phyloP scores from a whole-genome alignment of 2,888 invertebrate genomes.

The Arrhopalites spinosus region DNA sequence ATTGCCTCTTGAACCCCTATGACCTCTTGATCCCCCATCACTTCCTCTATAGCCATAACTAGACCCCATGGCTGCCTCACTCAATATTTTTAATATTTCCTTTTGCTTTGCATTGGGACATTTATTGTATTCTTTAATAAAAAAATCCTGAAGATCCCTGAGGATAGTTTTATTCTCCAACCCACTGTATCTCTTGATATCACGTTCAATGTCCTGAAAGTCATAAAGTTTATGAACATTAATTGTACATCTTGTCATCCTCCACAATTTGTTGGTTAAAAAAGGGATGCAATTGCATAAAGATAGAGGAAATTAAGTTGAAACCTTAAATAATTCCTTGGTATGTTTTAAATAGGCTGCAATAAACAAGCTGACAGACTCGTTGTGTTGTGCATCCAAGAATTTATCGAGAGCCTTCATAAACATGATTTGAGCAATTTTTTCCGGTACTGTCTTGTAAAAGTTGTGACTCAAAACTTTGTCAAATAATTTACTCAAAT shows the following conservation, averaged over 20 bases:
- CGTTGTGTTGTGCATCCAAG: constrained; percentile 3
- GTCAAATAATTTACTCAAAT: not conserved
- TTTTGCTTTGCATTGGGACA: not conserved
- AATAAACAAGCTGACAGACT: not conserved
- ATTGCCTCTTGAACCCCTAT: not conserved
- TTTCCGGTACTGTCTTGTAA: not conserved
- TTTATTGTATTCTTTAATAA: not conserved
- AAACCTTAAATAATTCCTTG: constrained; percentile 4
- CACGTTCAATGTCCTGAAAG: not conserved
- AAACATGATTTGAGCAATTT: not conserved
- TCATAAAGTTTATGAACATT: not conserved
- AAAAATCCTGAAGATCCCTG: not conserved
- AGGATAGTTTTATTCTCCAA: not conserved
- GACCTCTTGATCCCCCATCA: not conserved
- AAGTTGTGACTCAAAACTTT: not conserved
- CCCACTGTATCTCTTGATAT: not conserved
- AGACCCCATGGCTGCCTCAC: not conserved
- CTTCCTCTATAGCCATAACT: not conserved
- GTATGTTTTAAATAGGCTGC: not conserved
- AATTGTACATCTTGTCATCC: not conserved
- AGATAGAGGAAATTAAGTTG: not conserved
- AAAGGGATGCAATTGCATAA: not conserved
- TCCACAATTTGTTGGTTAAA: not conserved
- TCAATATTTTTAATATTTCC: not conserved
- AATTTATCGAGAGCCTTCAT: not conserved